Evolutionary conservation across 2,113 vertebrate genomes (phyloP), one percentile per base, ranked within the genome.

Genomic region (Zosterops pallidus): DNA sequence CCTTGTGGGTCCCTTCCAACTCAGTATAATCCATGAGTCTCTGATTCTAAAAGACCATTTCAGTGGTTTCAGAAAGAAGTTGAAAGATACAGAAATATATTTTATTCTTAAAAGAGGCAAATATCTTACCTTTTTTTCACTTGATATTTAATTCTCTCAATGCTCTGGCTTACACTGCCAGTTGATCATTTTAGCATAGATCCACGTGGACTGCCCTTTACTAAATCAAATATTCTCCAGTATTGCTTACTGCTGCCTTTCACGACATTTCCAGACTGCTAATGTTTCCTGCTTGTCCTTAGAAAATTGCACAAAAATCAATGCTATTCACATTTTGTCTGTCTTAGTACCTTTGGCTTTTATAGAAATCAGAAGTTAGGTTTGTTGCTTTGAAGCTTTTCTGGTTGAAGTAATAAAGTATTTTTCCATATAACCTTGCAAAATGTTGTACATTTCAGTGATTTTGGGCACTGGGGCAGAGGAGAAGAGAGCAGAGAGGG

Each of bases 181-280:
- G 33, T 39, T 89, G 37, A 84, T 82, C 12, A 24, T 78, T 87
- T 94, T 89, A 81, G 9, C 55, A 82, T 11, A 47, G 81, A 95
- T 70, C n/a, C 42, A 64, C 3, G 8, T 20, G 25, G n/a, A 82
- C 49, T 57, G 57, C 28, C 77, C 62, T 92, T 86, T 72, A 59
- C 57, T 63, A 91, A 89, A 96, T 76, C 46, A 86, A 90, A 86
- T 83, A 75, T 85, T 94, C 69, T 92, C 63, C 69, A 76, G 4
- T 87, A 90, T 23, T 78, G 72, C 53, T 57, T 60, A 82, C 44
- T 64, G 49, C 22, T 60, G 35, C 39, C 39, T 82, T 84, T 75
- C 46, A 60, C 3, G 11, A 90, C 57, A 82, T 91, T 89, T 92
- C 44, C 77, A 95, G 65, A 57, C 67, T 88, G 68, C 29, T 50